A percentile compares a stretch with the other conserved stretches of the same genome.
These are phyloP conservation scores for Merluccius polli DNA, from an alignment of 2,797 vertebrate species.

Conservation along the genomic window DNA sequence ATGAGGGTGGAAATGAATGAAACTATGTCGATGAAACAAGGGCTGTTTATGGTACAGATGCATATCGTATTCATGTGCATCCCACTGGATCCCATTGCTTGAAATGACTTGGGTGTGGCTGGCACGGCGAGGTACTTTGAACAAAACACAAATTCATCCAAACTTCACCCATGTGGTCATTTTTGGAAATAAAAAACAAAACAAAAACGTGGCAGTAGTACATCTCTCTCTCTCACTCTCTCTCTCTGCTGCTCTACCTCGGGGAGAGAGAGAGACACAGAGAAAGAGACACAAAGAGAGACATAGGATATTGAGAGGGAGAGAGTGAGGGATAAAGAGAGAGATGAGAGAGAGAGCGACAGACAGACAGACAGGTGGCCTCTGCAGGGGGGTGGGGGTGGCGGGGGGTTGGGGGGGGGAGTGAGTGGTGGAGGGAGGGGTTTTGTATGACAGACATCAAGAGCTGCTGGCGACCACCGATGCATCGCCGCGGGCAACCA, in stretches of 20 bases:
- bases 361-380: neutral
- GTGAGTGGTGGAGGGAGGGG: neutral
- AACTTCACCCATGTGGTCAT: neutral
- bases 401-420: neutral
- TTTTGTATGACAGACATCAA: conserved; percentile 25
- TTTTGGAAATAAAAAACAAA: conserved; percentile 24
- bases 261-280: neutral
- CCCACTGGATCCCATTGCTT: neutral
- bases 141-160: neutral
- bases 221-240: no score
- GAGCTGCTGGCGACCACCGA: conserved; percentile 38
- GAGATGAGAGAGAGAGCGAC: conserved; percentile 6
- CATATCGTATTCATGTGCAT: neutral
- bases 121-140: neutral
- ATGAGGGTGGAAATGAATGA: neutral
- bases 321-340: neutral
- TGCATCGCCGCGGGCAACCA: conserved; percentile 37
- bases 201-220: neutral
- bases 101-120: neutral
- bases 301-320: neutral
- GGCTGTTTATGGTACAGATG: neutral
- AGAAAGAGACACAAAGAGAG: neutral
- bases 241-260: no score
- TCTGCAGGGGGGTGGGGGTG: neutral
- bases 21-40: neutral